Conservation (phyloP, 2,113 vertebrate species). For the Syrmaticus mikado region DNA sequence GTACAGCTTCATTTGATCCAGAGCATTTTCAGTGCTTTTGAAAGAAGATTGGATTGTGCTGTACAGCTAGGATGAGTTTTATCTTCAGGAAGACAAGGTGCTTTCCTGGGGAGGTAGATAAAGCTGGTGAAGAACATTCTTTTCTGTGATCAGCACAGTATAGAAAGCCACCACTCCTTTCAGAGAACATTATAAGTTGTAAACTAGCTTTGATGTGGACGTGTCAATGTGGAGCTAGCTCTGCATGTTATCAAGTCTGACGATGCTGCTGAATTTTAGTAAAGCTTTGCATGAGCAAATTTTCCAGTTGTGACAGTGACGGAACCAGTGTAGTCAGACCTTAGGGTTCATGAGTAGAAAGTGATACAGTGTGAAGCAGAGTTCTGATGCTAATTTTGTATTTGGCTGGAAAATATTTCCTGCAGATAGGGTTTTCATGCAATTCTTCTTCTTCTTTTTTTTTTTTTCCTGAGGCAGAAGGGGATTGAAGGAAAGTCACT, state of each 20-base stretch:
- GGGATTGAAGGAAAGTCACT: neutral
- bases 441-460: neutral
- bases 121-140: neutral
- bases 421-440: neutral
- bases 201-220: neutral
- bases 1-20: neutral
- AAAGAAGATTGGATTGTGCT: slow-evolving; percentile 7
- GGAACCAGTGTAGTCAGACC: neutral
- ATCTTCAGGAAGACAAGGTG: neutral
- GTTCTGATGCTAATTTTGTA: neutral
- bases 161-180: neutral
- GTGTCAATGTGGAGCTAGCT: neutral
- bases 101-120: neutral
- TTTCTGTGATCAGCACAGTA: neutral
- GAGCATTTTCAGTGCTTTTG: slow-evolving; percentile 22
- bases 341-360: neutral
- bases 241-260: neutral
- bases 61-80: neutral
- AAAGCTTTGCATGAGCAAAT: neutral
- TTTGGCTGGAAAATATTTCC: neutral
- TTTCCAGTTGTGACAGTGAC: neutral
- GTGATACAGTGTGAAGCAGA: neutral
- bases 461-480: neutral
- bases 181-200: neutral
- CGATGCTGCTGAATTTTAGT: neutral